Base-by-base conservation (phyloP, 2,113 vertebrate genomes). In the Neogobius melanostomus region DNA sequence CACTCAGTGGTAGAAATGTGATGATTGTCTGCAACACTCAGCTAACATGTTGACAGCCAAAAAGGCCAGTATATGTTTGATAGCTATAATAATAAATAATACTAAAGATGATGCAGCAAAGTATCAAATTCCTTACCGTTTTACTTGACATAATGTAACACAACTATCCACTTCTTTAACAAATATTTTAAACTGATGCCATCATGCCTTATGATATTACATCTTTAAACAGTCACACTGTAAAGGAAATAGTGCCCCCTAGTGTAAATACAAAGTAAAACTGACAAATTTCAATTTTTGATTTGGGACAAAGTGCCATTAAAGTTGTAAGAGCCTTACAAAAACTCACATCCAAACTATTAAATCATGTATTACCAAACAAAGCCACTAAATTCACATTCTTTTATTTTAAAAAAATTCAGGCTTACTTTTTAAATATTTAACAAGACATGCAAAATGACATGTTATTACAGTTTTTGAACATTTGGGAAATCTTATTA, bases 341-440 rank as follows among this genome's bases (percentile, higher is more conserved):
- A 11, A 21, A 21, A 21, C 21, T 21, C 21, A 5, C 21, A 12
- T 12, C 11, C 21, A 57, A 57, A 36, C 11, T 11, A 11, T 42
- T 42, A 21, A 21, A 21, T 21, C 21, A 21, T 2, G 21, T 21
- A 21, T 59, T 16, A 10, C 53, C 17, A 57, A 57, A 57, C 10
- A 57, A 42, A 11, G 7, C 6, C 2, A 7, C 14, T 56, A 8
- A 43, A 65, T 90, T 91, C 80, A 77, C 74, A 65, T 50, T 17
- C 0, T 6, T 87, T 89, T 81, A 83, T 81, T 86, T 14, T 68
- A 77, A 74, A 64, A 56, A 65, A 72, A 45, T 56, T 45, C 68
- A 76, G 71, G 0, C 10, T 74, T 17, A 21, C 60, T 44, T 65
- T 85, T 50, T 90, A 88, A 88, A 90, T 79, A 88, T 75, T 61